A percentile compares a stretch with the other conserved stretches of the same genome.
These are phyloP conservation scores for Sebastes cheni DNA, from an alignment of 2,797 vertebrate genomes.

Conservation along the genomic window DNA sequence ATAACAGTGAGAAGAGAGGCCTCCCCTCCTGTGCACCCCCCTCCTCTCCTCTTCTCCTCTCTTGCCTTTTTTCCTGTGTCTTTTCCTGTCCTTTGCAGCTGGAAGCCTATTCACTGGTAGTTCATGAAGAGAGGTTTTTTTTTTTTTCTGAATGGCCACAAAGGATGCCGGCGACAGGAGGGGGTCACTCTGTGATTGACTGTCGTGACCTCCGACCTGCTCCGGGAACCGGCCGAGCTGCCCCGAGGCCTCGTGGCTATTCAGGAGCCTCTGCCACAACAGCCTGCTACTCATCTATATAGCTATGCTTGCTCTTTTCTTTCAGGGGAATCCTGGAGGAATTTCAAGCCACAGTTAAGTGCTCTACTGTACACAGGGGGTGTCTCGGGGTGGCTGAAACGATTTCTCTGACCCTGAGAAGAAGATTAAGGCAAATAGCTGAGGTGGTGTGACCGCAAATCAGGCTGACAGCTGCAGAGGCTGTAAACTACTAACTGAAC, in stretches of 20 bases:
- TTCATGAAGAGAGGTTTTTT: slow-evolving; percentile 76
- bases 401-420: slow-evolving; percentile 36
- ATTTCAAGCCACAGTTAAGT: slow-evolving; percentile 34
- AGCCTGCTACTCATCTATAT: slow-evolving; percentile 54
- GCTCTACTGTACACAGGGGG: slow-evolving; percentile 42
- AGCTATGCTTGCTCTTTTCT: slow-evolving; percentile 41
- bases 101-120: slow-evolving; percentile 80
- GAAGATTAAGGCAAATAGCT: not conserved
- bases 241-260: slow-evolving; percentile 67
- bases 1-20: slow-evolving; percentile 74
- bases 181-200: slow-evolving; percentile 78
- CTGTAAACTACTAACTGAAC: slow-evolving; percentile 4
- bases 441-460: slow-evolving; percentile 32
- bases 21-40: slow-evolving; percentile 34
- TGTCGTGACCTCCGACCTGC: slow-evolving; percentile 75
- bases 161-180: slow-evolving; percentile 69
- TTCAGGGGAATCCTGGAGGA: slow-evolving; percentile 42
- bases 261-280: slow-evolving; percentile 43
- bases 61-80: slow-evolving; percentile 55
- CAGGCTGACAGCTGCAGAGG: slow-evolving; percentile 10
- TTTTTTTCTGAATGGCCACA: slow-evolving; percentile 67
- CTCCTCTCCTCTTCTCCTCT: slow-evolving; percentile 16
- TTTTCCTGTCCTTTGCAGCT: slow-evolving; percentile 76
- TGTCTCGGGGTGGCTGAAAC: not conserved
- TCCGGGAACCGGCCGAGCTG: slow-evolving; percentile 51